Evolutionary conservation across 1,140 invertebrate species (phyloP).

Genomic region (Heliothis subflexa): DNA sequence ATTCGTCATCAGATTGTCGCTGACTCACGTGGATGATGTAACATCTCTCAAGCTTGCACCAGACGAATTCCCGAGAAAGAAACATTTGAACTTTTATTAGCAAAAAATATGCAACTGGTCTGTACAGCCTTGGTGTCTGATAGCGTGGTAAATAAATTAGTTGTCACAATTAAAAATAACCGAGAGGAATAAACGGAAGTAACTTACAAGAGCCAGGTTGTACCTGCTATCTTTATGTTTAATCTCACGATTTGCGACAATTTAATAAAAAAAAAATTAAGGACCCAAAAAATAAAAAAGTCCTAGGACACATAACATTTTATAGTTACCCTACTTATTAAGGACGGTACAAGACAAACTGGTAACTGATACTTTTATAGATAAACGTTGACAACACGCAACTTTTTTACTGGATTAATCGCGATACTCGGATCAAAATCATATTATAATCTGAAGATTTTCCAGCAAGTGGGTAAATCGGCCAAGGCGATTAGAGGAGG

Average conservation of each 20-base stretch:
- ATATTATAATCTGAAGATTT: conserved; percentile 60
- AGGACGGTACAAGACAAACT: not conserved
- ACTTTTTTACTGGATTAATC: conserved; percentile 21
- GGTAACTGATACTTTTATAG: conserved; percentile 43
- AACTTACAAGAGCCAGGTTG: not conserved
- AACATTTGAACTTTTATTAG: conserved; percentile 58
- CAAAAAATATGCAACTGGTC: conserved; percentile 52
- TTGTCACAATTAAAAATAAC: conserved; percentile 25
- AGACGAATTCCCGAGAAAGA: conserved; percentile 74
- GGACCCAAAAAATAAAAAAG: not conserved
- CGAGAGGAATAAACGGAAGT: conserved; percentile 15
- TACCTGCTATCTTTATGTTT: not conserved
- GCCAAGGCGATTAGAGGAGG: conserved; percentile 63
- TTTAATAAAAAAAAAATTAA: not conserved
- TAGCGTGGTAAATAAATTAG: conserved; percentile 1
- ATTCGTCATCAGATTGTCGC: conserved; percentile 16
- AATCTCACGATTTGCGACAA: conserved; percentile 3
- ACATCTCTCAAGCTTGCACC: conserved; percentile 71
- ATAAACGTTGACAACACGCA: conserved; percentile 42
- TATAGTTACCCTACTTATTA: conserved; percentile 2
- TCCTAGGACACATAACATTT: not conserved
- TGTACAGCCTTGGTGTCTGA: conserved; percentile 44
- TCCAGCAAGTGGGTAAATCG: conserved; percentile 60
- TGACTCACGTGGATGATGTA: conserved; percentile 74
- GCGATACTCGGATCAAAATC: conserved; percentile 6